Evolutionary conservation across 2,113 vertebrate genomes (phyloP).

Genomic region (Chaetops frenatus): DNA sequence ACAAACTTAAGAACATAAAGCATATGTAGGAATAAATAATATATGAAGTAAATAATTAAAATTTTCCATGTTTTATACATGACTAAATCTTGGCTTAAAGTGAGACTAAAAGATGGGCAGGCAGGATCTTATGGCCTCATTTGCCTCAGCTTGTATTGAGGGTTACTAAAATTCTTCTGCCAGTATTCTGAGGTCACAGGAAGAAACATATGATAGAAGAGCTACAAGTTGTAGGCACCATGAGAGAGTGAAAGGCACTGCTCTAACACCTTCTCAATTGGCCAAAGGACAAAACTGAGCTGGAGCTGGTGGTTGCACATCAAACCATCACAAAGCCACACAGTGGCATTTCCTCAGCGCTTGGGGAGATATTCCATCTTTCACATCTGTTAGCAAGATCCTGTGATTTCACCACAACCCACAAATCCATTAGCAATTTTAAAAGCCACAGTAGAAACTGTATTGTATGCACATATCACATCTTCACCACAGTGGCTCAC

Average conservation of each 20-base stretch:
- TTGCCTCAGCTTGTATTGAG: background rate
- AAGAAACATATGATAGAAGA: background rate
- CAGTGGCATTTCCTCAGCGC: background rate
- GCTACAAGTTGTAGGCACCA: rapidly evolving
- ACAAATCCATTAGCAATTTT: background rate
- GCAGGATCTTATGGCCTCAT: background rate
- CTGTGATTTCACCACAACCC: background rate
- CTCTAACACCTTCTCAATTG: background rate
- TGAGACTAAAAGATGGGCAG: background rate
- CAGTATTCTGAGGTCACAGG: background rate
- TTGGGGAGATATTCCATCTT: background rate
- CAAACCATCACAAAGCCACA: background rate
- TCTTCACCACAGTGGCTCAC: background rate
- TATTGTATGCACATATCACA: background rate
- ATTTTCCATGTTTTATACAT: background rate
- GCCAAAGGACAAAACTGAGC: background rate
- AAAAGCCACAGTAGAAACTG: background rate
- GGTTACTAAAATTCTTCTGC: background rate
- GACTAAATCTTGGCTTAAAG: background rate
- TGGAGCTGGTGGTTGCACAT: background rate
- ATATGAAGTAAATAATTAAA: background rate
- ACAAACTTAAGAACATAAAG: background rate
- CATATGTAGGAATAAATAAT: background rate
- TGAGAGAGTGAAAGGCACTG: background rate
- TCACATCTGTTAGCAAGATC: background rate